Evolutionary conservation across 2,888 invertebrate genomes (phyloP).

Genomic region (Rutpela maculata): DNA sequence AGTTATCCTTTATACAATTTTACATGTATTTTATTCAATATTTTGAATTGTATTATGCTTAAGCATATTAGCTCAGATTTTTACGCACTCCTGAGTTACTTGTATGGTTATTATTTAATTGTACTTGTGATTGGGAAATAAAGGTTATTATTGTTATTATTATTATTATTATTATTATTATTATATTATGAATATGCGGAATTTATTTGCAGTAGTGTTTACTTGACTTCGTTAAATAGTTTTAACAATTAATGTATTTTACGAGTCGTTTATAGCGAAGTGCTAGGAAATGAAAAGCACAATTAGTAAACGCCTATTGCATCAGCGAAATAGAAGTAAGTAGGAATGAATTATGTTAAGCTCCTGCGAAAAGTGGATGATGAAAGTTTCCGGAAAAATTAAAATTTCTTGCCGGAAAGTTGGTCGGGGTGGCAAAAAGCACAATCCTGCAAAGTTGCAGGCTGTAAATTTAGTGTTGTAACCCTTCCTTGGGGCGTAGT

Average conservation of each 20-base stretch:
- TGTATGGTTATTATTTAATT: too few species aligned
- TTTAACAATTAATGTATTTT: not conserved
- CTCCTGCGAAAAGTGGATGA: constrained; percentile 57
- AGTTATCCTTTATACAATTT: too few species aligned
- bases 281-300: constrained; percentile 44
- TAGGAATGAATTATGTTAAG: constrained; percentile 52
- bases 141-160: too few species aligned
- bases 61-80: too few species aligned
- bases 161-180: not conserved
- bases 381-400: constrained; percentile 66
- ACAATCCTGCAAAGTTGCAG: constrained; percentile 69
- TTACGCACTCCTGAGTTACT: too few species aligned
- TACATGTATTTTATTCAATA: too few species aligned
- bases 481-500: constrained; percentile 68
- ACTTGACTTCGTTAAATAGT: not conserved
- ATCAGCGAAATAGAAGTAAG: constrained; percentile 27
- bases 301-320: constrained; percentile 50
- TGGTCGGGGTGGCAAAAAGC: constrained; percentile 62
- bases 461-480: constrained; percentile 67
- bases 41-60: too few species aligned
- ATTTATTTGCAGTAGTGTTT: too few species aligned
- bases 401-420: constrained; percentile 64
- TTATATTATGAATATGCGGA: too few species aligned
- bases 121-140: too few species aligned
- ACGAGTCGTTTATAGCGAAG: not conserved